Evolutionary conservation across 2,797 vertebrate species (phyloP).

Genomic region (Austrolebias charrua): DNA sequence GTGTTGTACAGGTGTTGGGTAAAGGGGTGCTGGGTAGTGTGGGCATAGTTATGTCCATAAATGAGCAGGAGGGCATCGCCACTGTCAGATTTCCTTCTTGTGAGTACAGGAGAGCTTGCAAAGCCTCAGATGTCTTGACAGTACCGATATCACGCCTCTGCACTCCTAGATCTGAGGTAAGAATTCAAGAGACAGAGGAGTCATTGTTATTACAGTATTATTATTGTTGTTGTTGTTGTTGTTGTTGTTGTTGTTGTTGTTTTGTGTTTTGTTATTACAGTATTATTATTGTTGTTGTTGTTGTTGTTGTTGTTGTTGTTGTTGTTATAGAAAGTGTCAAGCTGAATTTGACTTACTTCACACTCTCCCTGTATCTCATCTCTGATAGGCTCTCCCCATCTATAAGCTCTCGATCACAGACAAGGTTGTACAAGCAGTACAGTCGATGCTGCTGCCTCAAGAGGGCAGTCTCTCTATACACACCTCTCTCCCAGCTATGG

Average conservation of each 20-base stretch:
- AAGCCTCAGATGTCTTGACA: constrained; percentile 92
- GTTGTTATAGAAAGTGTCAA: not conserved
- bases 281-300: constrained; percentile 5
- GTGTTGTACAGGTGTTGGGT: constrained; percentile 86
- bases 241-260: no score
- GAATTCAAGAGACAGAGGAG: not conserved
- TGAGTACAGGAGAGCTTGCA: constrained; percentile 92
- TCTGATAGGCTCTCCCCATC: constrained; percentile 89
- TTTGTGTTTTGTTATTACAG: no score
- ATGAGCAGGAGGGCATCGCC: constrained; percentile 98
- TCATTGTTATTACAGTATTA: constrained; percentile 1
- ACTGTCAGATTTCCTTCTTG: constrained; percentile 94
- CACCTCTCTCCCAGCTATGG: constrained; percentile 95
- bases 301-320: no score
- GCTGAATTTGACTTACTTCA: constrained; percentile 11
- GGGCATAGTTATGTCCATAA: constrained; percentile 96
- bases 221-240: no score
- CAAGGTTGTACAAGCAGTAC: constrained; percentile 98
- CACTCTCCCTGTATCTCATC: not conserved
- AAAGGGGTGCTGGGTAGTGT: constrained; percentile 94
- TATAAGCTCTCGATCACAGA: constrained; percentile 99
- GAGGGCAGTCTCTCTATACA: constrained; percentile 99
- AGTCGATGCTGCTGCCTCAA: constrained; percentile 99
- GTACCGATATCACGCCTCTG: constrained; percentile 95
- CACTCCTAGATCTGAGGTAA: constrained; percentile 96